phyloP scores from a whole-genome alignment of 2,888 invertebrate species.

The Plutella xylostella region DNA sequence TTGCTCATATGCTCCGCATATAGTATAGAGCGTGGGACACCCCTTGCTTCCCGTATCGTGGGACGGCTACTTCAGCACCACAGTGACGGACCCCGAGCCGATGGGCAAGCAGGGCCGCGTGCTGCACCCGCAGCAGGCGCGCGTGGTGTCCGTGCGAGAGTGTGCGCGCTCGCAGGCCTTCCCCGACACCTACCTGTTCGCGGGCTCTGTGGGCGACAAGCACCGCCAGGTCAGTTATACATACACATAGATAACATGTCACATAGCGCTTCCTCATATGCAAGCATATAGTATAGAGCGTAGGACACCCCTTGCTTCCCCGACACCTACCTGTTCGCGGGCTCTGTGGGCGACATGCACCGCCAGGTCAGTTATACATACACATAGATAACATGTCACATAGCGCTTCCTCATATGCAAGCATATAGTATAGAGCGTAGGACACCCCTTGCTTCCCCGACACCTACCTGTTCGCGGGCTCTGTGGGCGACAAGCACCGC shows the following conservation, averaged over 20 bases:
- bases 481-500: constrained; percentile 80
- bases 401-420: too few relatives aligned
- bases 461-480: constrained; percentile 80
- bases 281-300: too few relatives aligned
- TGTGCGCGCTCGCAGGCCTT: constrained; percentile 91
- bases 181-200: constrained; percentile 80
- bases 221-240: constrained; percentile 85
- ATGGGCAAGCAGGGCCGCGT: constrained; percentile 93
- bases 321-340: constrained; percentile 81
- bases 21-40: too few relatives aligned
- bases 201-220: constrained; percentile 80
- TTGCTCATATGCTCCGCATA: too few relatives aligned
- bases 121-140: constrained; percentile 81
- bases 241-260: too few relatives aligned
- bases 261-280: too few relatives aligned
- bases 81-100: constrained; percentile 88
- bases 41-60: constrained; percentile 84
- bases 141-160: constrained; percentile 88
- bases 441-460: constrained; percentile 88
- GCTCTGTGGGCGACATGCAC: constrained; percentile 81
- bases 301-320: too few relatives aligned
- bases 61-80: constrained; percentile 89
- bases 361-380: constrained; percentile 70
- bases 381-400: too few relatives aligned
- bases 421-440: constrained; percentile 31